Base-by-base conservation (phyloP, 2,113 vertebrate genomes). In the Erythrocercus mccallii region DNA sequence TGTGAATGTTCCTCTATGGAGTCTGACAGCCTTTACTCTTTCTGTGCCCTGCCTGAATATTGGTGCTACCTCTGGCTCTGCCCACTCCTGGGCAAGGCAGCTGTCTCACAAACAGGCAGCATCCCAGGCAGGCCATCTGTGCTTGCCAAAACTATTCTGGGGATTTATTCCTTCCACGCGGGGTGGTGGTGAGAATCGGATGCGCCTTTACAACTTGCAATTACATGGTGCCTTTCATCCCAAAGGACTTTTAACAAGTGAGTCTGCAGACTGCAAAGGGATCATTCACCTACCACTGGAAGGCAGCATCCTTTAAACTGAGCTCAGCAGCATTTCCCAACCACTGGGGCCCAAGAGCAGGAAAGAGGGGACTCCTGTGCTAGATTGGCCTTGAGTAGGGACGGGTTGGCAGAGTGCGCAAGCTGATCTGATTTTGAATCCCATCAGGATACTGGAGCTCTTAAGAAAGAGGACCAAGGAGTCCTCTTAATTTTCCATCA, bases 141-240 rank as follows among this genome's bases (percentile, higher is more conserved):
- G 78, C 81, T 62, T 93, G 94, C 92, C 87, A 93, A 54, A 62
- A 38, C 30, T 70, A 0, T 77, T 76, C 64, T 83, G 85, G 62
- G 74, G 64, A 82, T 94, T 94, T 97, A 94, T 95, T 95, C 79
- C 88, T 90, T 94, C 47, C 44, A 48, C 58, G 9, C 44, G 61
- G 66, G 37, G 61, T 56, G 44, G 57, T 91, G 89, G 77, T 95
- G 86, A 70, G 91, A 91, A 92, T 96, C 64, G 38, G 93, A 93
- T 90, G 79, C 0, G 31, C 76, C 92, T 97, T 97, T 90, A 92
- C 82, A 93, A 44, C 90, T 95, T 94, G 95, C 64, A 91, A 80
- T 96, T 92, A 71, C 81, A 65, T 77, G 94, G 62, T 94, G 90
- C 84, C 71, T 95, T 83, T 94, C 69, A 62, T 56, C 76, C 78